Percentiles rank a stretch among this genome's conserved stretches.
Conservation (phyloP, 2,797 vertebrate genomes). For the Dallia pectoralis region DNA sequence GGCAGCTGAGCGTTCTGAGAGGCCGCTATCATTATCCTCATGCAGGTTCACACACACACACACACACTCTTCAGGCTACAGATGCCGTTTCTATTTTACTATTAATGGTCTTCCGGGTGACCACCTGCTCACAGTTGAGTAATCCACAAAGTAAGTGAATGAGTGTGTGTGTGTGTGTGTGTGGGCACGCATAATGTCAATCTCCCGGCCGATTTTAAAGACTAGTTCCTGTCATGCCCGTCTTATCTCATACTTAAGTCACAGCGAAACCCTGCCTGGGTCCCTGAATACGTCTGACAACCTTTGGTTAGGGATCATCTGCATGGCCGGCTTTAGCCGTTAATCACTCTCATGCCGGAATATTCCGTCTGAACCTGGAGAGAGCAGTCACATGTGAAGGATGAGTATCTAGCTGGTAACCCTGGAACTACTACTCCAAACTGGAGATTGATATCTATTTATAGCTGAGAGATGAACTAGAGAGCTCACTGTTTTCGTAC, state of each 20-base stretch:
- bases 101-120: constrained; percentile 8
- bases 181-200: not conserved
- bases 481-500: not conserved
- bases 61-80: not conserved
- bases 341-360: not conserved
- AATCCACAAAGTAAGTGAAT: constrained; percentile 3
- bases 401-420: not conserved
- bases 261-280: too few relatives aligned
- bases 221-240: not conserved
- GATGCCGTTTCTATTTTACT: not conserved
- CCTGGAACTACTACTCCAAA: not conserved
- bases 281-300: not conserved
- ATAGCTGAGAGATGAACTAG: not conserved
- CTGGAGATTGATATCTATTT: not conserved
- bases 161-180: not conserved
- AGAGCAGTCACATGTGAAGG: not conserved
- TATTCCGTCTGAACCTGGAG: not conserved
- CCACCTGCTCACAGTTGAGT: constrained; percentile 24
- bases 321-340: not conserved
- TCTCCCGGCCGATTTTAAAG: not conserved
- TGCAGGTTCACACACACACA: not conserved
- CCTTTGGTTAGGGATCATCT: not conserved
- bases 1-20: not conserved
- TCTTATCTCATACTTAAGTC: constrained; percentile 3
- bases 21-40: constrained; percentile 44